These are phyloP conservation scores for honey bee (Apis mellifera) DNA, from an alignment of 1,140 invertebrate genomes.

Conservation along the genomic window Amel_HAv3.1 CM009940.2:2895001-2895500, in stretches of 20 bases:
- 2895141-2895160: no score
- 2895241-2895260: no score
- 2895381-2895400: neutral
- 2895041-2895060: neutral
- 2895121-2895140: neutral
- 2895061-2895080: neutral
- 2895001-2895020: neutral
- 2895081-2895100: neutral
- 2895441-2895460: constrained; percentile 52
- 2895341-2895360: no score
- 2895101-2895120: neutral
- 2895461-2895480: constrained; percentile 24
- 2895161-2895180: no score
- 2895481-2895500: constrained; percentile 19
- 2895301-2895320: no score
- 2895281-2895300: no score
- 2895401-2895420: neutral
- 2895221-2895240: no score
- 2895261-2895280: no score
- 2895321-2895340: no score
- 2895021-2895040: neutral
- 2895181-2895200: no score
- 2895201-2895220: no score
- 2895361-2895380: neutral
- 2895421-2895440: constrained; percentile 11